Evolutionary conservation across 2,113 vertebrate genomes (phyloP).

Genomic region (Potamarius usumacintae): DNA sequence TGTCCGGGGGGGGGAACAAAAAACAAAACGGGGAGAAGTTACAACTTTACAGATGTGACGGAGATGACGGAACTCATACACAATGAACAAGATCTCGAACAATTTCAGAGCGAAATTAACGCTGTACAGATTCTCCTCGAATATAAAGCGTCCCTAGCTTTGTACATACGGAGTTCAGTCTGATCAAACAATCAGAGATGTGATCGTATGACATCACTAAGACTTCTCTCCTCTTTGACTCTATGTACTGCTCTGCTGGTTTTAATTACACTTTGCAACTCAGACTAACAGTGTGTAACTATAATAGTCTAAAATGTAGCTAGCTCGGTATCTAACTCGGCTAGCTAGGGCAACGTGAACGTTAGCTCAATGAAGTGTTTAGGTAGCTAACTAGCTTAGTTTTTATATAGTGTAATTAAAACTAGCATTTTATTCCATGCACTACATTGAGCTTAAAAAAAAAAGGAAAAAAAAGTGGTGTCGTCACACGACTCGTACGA

Average conservation of each 20-base stretch:
- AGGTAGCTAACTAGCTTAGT: neutral
- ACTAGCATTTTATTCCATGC: neutral
- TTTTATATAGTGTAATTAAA: neutral
- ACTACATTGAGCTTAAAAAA: neutral
- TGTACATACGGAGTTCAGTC: neutral
- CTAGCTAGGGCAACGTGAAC: neutral
- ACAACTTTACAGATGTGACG: neutral
- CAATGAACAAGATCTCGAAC: neutral
- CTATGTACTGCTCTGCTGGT: neutral
- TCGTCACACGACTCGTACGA: neutral
- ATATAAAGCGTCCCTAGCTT: neutral
- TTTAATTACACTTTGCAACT: neutral
- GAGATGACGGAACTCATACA: neutral
- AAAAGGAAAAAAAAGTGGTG: neutral
- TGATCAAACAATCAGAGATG: neutral
- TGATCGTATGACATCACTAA: neutral
- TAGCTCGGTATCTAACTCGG: neutral
- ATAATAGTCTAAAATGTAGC: neutral
- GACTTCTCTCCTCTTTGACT: neutral
- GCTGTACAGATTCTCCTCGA: neutral
- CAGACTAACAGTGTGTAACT: neutral
- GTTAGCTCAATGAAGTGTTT: neutral
- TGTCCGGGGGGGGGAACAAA: conserved; percentile 34
- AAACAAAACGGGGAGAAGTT: conserved; percentile 42
- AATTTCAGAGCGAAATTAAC: neutral